These are phyloP conservation scores for Ceratotherium simum DNA, from an alignment of 2,113 vertebrate species.

Conservation along the genomic window DNA sequence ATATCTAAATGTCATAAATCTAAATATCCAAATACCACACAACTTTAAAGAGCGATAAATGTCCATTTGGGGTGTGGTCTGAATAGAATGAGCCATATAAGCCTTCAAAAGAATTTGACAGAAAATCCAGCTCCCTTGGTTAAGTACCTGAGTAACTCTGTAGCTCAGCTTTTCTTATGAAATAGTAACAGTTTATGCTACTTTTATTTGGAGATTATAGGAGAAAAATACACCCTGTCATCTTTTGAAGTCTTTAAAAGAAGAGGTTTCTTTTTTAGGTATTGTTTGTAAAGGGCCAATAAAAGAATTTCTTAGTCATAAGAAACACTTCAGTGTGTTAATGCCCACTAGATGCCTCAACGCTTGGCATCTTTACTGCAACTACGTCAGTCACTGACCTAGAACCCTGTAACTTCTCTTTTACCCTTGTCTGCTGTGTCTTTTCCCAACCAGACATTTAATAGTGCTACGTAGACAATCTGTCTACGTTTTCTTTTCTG, in stretches of 20 bases:
- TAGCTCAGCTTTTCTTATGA: constrained; percentile 43
- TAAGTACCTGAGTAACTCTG: constrained; percentile 33
- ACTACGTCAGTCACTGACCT: neutral
- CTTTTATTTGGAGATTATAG: constrained; percentile 41
- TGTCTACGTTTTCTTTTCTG: neutral
- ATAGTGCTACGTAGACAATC: neutral
- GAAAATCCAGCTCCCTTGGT: neutral
- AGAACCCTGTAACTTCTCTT: neutral
- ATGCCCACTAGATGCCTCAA: neutral
- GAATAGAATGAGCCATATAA: neutral
- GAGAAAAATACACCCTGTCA: constrained; percentile 34
- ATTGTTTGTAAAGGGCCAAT: constrained; percentile 29
- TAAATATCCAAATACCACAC: constrained; percentile 63
- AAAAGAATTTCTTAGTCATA: neutral
- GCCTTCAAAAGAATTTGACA: neutral
- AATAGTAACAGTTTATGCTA: constrained; percentile 12
- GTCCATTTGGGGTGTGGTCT: neutral
- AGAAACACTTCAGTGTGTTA: neutral
- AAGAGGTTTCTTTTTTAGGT: constrained; percentile 34
- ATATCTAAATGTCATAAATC: constrained; percentile 45
- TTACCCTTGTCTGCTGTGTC: neutral
- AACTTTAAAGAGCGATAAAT: constrained; percentile 21
- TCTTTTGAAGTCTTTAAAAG: constrained; percentile 4
- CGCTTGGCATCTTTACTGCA: neutral
- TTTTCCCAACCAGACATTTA: constrained; percentile 15